These are phyloP conservation scores for Psilopogon haemacephalus DNA, from an alignment of 2,113 vertebrate species.

Conservation along the genomic window DNA sequence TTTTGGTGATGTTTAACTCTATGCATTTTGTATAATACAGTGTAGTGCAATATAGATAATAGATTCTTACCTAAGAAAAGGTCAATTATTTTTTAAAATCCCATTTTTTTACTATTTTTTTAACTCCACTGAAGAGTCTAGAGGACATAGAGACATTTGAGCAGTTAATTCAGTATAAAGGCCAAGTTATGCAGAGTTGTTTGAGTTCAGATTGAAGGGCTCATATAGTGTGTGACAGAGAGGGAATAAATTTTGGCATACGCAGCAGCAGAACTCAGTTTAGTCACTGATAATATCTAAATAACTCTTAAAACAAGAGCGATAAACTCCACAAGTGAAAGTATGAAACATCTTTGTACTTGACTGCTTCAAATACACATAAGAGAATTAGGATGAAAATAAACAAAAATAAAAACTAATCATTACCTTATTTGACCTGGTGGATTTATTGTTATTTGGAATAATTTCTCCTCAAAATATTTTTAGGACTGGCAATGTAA, in stretches of 20 bases:
- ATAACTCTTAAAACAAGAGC: not conserved
- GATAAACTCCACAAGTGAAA: slow-evolving; percentile 22
- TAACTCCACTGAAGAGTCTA: not conserved
- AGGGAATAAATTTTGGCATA: not conserved
- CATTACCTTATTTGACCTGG: not conserved
- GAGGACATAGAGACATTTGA: not conserved
- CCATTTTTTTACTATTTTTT: not conserved
- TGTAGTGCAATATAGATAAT: not conserved
- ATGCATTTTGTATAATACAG: not conserved
- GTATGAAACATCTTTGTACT: not conserved
- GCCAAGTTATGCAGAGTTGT: not conserved
- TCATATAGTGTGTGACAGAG: not conserved
- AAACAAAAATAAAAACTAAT: not conserved
- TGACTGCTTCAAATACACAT: not conserved
- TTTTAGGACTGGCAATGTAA: not conserved
- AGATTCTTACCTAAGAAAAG: not conserved
- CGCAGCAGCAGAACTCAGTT: not conserved
- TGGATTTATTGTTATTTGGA: not conserved
- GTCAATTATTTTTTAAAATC: not conserved
- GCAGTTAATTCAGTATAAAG: not conserved
- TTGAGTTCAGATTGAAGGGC: not conserved
- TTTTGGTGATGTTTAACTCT: not conserved
- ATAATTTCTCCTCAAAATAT: not conserved
- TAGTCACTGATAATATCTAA: not conserved
- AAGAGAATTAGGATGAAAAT: not conserved